A percentile compares a stretch with the other conserved stretches of the same genome.
phyloP scores from a whole-genome alignment of 1,140 invertebrate species.

The Diorhabda sublineata region DNA sequence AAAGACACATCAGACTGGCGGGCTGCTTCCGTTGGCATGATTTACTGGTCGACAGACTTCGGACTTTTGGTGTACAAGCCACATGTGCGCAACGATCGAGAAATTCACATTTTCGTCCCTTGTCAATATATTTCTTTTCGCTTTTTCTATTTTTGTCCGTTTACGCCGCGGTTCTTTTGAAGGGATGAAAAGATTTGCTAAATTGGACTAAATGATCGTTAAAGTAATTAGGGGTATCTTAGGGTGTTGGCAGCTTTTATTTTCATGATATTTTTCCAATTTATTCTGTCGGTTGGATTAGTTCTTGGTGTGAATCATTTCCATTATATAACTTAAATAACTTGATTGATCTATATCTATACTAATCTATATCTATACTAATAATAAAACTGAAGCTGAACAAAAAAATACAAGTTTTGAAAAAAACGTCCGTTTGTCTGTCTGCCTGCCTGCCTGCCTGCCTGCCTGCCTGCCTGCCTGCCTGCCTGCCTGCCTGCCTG shows the following conservation, averaged over 20 bases:
- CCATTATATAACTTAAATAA: no score
- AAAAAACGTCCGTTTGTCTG: no score
- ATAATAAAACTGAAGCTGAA: no score
- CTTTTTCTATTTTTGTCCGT: not conserved
- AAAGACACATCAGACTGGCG: conserved; percentile 35
- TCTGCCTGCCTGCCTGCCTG: no score
- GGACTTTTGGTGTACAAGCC: conserved; percentile 8
- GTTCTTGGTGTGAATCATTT: no score
- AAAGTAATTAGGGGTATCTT: not conserved
- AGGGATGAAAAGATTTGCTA: conserved; percentile 4
- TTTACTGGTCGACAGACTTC: conserved; percentile 29
- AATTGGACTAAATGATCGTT: conserved; percentile 6
- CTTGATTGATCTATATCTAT: no score
- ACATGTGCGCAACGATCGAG: conserved; percentile 25
- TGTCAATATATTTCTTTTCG: conserved; percentile 1
- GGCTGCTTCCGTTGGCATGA: conserved; percentile 41
- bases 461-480: no score
- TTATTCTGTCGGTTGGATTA: no score
- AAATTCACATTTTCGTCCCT: conserved; percentile 30
- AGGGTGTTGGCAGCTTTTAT: not conserved
- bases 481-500: no score
- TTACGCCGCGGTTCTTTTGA: not conserved
- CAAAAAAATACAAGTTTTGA: no score
- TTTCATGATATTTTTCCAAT: not conserved
- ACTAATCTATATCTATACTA: no score